phyloP scores from a whole-genome alignment of 1,140 invertebrate genomes.

The Anastrepha ludens region DNA sequence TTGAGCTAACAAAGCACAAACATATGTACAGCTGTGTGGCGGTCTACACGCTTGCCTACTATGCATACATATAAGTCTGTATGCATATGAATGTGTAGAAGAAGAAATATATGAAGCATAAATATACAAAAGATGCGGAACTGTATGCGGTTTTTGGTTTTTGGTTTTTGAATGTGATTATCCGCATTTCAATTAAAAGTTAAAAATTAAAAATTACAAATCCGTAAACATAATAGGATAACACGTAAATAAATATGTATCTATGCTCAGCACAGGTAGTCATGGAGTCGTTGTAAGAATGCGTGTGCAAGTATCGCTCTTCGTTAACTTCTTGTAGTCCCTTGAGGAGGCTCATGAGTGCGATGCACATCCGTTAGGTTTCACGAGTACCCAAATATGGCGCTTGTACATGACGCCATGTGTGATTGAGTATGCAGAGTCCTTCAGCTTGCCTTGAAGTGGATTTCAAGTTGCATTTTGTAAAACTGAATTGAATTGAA shows the following conservation, averaged over 20 bases:
- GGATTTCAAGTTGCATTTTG: too few species aligned
- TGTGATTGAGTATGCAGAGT: too few species aligned
- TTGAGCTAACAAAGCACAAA: background rate
- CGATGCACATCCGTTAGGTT: background rate
- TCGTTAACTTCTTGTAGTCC: background rate
- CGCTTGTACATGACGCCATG: too few species aligned
- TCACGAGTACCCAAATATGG: background rate
- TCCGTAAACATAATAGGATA: slow-evolving; percentile 12
- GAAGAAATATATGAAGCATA: background rate
- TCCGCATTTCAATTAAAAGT: slow-evolving; percentile 18
- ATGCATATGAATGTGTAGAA: background rate
- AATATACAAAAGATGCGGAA: slow-evolving; percentile 22
- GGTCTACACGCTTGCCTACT: background rate
- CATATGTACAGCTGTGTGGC: background rate
- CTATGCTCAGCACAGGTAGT: background rate
- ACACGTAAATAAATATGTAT: background rate
- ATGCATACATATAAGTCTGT: background rate
- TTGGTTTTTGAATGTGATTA: background rate
- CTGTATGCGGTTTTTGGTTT: background rate
- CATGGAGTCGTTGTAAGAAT: background rate
- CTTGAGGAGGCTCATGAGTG: background rate
- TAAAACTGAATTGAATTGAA: too few species aligned
- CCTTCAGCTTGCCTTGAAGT: too few species aligned
- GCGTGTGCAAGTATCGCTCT: background rate
- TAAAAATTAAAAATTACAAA: background rate